These are phyloP conservation scores for Mellilla xanthometata DNA, from an alignment of 2,888 invertebrate genomes.

Conservation along the genomic window DNA sequence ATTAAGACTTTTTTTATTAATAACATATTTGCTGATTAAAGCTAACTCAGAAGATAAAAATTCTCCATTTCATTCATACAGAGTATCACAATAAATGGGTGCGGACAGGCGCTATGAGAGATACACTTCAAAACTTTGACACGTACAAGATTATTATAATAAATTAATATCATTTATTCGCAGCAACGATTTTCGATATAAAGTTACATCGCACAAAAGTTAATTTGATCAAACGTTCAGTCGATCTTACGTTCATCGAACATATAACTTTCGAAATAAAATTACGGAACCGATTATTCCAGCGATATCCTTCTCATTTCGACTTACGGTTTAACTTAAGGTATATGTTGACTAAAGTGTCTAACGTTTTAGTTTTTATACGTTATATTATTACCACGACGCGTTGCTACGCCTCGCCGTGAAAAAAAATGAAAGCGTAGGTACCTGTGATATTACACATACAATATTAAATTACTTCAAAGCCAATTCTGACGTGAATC, in stretches of 20 bases:
- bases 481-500: background rate
- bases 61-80: constrained; percentile 45
- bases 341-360: background rate
- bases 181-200: too few species aligned
- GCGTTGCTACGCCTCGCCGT: too few species aligned
- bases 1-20: too few species aligned
- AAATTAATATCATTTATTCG: too few species aligned
- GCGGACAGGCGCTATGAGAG: constrained; percentile 10
- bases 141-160: constrained; percentile 23
- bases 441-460: background rate
- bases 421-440: too few species aligned
- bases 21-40: too few species aligned
- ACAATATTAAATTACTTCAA: constrained; percentile 2
- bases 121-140: constrained; percentile 20
- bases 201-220: too few species aligned
- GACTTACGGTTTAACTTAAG: constrained; percentile 13
- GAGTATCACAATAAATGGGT: constrained; percentile 39
- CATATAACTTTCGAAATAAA: too few species aligned
- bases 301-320: constrained; percentile 20
- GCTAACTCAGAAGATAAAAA: background rate
- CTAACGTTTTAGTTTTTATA: constrained; percentile 1
- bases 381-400: too few species aligned
- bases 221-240: too few species aligned
- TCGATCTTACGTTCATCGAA: too few species aligned
- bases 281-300: constrained; percentile 26